Conservation (phyloP, 2,113 vertebrate species). For the Mirounga angustirostris region DNA sequence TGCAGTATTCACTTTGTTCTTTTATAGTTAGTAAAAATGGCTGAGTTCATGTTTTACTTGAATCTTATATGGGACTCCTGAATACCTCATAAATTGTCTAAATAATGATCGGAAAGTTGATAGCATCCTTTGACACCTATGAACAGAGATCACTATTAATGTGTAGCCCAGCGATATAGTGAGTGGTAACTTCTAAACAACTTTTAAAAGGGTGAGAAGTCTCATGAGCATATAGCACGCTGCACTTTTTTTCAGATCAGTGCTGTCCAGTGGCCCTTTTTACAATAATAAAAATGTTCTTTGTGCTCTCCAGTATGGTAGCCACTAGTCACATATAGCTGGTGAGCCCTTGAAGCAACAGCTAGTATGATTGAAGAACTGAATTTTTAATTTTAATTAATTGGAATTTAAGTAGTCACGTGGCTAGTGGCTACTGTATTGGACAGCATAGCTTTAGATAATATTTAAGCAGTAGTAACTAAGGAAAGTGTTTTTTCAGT, state of each 20-base stretch:
- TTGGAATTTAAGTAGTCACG: slow-evolving; percentile 1
- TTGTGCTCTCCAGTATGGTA: neutral
- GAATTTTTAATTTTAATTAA: slow-evolving; percentile 10
- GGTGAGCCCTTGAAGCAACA: neutral
- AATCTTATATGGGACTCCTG: neutral
- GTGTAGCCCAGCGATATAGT: neutral
- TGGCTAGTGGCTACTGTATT: neutral
- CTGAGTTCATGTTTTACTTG: slow-evolving; percentile 60
- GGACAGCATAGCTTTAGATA: slow-evolving; percentile 36
- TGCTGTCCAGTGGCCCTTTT: neutral
- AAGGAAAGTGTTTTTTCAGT: neutral
- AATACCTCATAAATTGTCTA: slow-evolving; percentile 54
- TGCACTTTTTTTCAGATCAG: slow-evolving; percentile 3
- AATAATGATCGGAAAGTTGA: slow-evolving; percentile 21
- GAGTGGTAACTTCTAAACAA: neutral
- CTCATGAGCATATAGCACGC: neutral
- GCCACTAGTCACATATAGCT: neutral
- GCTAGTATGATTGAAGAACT: neutral
- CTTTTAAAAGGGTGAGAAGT: neutral
- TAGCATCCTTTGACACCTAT: neutral
- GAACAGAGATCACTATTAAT: slow-evolving; percentile 22
- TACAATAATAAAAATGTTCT: neutral
- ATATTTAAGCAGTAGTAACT: neutral
- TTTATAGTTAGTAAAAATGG: slow-evolving; percentile 31
- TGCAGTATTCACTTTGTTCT: slow-evolving; percentile 24